Base-by-base conservation (phyloP, 2,797 vertebrate species). In the Chrysocyon brachyurus region DNA sequence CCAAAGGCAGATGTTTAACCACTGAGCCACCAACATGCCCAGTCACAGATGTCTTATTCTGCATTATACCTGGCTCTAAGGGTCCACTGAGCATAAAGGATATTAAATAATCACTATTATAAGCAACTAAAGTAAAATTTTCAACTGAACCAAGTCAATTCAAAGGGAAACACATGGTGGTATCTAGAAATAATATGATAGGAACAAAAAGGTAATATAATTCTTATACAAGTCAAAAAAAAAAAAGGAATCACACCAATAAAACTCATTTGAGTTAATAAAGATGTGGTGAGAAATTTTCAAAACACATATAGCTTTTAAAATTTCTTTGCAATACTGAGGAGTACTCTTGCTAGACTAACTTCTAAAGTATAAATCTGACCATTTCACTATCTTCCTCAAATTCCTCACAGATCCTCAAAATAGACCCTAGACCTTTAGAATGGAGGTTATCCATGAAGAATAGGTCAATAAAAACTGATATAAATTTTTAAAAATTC, bases 361-460 rank as follows among this genome's bases (percentile, higher is more conserved):
- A 83, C 19, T 94, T 75, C 49, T 88, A 12, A 75, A 92, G 21
- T 79, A 54, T 57, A 96, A 97, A 95, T 91, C n/a, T 89, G 31
- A 93, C 79, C 31, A 79, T 91, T 97, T 84, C 21, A 64, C 68
- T 83, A 16, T 94, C 49, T n/a, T 77, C 56, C 52, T 81, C 49
- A 72, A 70, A 95, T 84, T 90, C 31, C 28, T 5, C 33, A 90
- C 40, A 83, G 28, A 96, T 92, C 84, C 46, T 68, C 49, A 63
- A 70, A 91, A 93, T 72, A 91, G 70, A 85, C 3, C 10, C 6
- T 19, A 73, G 1, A 79, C 46, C 9, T 85, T 10, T 52, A 54
- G 31, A 94, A 91, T 52, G 28, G 36, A 92, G 40, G 75, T 40
- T 79, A 70, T 54, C 75, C 12, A 68, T n/a, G 70, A 94, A 90